Evolutionary conservation across 1,140 invertebrate genomes (phyloP).

Genomic region (Cyclina sinensis): DNA sequence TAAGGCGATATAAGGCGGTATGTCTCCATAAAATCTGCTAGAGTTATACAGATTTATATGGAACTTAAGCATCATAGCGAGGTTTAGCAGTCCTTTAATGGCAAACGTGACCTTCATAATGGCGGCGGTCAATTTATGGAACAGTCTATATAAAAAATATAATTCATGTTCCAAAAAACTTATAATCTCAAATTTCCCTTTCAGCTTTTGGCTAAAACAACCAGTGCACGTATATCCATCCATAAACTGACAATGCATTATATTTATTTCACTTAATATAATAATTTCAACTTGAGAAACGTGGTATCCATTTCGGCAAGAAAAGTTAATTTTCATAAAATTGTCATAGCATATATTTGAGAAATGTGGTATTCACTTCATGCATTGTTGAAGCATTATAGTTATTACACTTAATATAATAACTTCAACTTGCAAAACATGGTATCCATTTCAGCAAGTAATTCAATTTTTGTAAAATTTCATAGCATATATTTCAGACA

Average conservation of each 20-base stretch:
- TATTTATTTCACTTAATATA: neutral
- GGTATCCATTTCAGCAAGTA: neutral
- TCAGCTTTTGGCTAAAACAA: neutral
- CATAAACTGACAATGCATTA: slow-evolving; percentile 8
- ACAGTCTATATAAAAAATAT: too few species aligned
- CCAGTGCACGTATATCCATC: neutral
- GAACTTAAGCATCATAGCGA: too few species aligned
- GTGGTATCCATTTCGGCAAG: slow-evolving; percentile 1
- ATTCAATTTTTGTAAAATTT: neutral
- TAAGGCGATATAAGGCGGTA: too few species aligned
- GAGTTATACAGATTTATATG: too few species aligned
- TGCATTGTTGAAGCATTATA: neutral
- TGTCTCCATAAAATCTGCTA: too few species aligned
- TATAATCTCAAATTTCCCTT: neutral
- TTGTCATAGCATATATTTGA: too few species aligned
- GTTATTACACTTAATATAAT: neutral
- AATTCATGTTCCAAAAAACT: neutral
- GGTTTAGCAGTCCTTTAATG: too few species aligned
- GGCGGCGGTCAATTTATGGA: too few species aligned
- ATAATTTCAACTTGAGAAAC: neutral
- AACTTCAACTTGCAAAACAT: neutral
- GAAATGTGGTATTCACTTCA: neutral
- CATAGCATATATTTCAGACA: neutral
- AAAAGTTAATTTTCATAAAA: neutral
- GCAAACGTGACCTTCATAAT: too few species aligned